phyloP scores from a whole-genome alignment of 2,888 invertebrate genomes.

The Bombylius discolor region DNA sequence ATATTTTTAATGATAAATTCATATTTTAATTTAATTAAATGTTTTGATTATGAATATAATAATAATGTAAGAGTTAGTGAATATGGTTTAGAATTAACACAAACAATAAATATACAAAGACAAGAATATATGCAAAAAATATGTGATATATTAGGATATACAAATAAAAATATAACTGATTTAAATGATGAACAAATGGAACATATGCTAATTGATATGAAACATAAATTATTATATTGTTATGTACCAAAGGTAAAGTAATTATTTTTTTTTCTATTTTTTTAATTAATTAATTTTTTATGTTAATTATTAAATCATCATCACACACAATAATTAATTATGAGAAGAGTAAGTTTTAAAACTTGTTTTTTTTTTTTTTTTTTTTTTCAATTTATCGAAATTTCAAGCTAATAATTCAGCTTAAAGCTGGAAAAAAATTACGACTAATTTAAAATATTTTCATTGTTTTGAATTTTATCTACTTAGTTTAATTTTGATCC shows the following conservation, averaged over 20 bases:
- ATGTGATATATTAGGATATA: constrained; percentile 43
- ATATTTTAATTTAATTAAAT: background rate
- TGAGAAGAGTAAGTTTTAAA: no score
- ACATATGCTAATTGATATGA: constrained; percentile 72
- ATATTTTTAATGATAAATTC: background rate
- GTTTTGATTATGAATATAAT: constrained; percentile 20
- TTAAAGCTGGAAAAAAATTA: no score
- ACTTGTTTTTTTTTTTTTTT: no score
- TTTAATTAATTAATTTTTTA: background rate
- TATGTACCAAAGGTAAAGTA: constrained; percentile 82
- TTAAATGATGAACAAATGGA: constrained; percentile 48
- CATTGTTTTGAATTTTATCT: no score
- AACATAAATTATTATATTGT: constrained; percentile 75
- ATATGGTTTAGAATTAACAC: constrained; percentile 46
- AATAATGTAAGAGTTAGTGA: constrained; percentile 34
- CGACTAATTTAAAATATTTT: no score
- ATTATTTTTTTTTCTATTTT: background rate
- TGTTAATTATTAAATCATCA: no score
- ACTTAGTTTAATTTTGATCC: no score
- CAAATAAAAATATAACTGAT: constrained; percentile 33
- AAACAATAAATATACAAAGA: constrained; percentile 48
- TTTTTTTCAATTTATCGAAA: no score
- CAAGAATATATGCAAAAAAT: constrained; percentile 48
- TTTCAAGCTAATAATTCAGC: no score
- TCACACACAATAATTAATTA: no score